Percentiles rank a stretch among this genome's conserved stretches.
phyloP scores from a whole-genome alignment of 2,888 invertebrate genomes.

The Chesias legatella region DNA sequence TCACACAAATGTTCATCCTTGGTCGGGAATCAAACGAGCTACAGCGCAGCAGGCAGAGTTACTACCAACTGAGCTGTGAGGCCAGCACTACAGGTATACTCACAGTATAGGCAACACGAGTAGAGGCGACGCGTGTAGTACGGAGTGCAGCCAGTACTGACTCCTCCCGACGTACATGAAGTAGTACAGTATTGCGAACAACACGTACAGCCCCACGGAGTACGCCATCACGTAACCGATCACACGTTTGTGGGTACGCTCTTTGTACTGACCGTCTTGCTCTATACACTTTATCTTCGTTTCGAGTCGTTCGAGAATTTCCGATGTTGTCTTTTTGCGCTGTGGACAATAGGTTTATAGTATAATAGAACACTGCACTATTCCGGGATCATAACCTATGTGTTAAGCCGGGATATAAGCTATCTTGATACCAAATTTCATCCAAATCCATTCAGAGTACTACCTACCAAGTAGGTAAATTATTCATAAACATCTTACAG shows the following conservation, averaged over 20 bases:
- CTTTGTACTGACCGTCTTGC: constrained; percentile 88
- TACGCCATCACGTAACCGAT: constrained; percentile 88
- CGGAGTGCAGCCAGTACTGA: constrained; percentile 83
- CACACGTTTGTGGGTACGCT: constrained; percentile 89
- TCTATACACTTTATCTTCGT: constrained; percentile 90
- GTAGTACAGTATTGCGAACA: constrained; percentile 86
- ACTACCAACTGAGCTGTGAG: background rate
- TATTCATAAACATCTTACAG: no score
- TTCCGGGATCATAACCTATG: no score
- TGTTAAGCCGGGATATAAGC: no score
- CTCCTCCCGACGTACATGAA: constrained; percentile 91
- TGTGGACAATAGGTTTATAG: constrained; percentile 32
- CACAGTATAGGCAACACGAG: constrained; percentile 91
- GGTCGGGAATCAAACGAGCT: no score
- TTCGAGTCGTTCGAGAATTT: constrained; percentile 85
- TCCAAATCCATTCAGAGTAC: no score
- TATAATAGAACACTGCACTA: no score
- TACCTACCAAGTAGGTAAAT: no score
- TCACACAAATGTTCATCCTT: no score
- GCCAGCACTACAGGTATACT: constrained; percentile 66
- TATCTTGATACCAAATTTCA: no score
- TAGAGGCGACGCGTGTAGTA: constrained; percentile 89
- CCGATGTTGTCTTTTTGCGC: constrained; percentile 73
- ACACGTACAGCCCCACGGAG: constrained; percentile 85
- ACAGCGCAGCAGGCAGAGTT: no score